Evolutionary conservation across 2,797 vertebrate genomes (phyloP).

Genomic region (Sebastes kiyomatsui): DNA sequence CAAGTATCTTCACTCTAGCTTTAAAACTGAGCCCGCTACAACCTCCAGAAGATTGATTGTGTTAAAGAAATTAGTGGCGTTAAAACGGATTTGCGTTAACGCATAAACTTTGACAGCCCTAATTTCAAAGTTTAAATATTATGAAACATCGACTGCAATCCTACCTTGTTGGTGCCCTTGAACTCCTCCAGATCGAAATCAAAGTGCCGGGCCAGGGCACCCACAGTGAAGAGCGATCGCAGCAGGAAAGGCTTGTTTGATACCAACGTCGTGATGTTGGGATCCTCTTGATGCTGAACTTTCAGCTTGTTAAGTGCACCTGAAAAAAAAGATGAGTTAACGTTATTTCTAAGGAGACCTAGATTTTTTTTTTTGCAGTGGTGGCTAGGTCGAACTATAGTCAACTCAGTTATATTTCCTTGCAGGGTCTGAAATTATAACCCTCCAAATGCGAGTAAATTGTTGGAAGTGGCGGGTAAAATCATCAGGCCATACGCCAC

Average conservation of each 20-base stretch:
- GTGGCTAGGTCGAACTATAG: not conserved
- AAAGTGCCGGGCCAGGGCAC: conserved; percentile 95
- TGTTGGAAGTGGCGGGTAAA: no score
- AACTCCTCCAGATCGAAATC: conserved; percentile 97
- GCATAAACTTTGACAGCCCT: no score
- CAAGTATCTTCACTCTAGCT: no score
- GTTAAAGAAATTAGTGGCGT: no score
- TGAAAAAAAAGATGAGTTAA: conserved; percentile 43
- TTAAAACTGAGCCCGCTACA: not conserved
- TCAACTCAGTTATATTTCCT: not conserved
- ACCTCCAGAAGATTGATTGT: no score
- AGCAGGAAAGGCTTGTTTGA: conserved; percentile 96
- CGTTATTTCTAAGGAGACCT: not conserved
- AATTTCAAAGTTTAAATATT: not conserved
- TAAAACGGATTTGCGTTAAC: no score
- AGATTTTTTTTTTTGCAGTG: not conserved
- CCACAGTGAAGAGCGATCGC: conserved; percentile 97
- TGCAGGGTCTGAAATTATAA: not conserved
- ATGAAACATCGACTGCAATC: not conserved
- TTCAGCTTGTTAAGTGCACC: conserved; percentile 96
- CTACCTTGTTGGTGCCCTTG: conserved; percentile 94
- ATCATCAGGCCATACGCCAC: no score
- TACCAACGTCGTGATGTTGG: conserved; percentile 90
- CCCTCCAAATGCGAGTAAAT: no score
- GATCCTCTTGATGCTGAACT: conserved; percentile 93